Base-by-base conservation (phyloP, 2,797 vertebrate genomes). In the Macroramphosus scolopax region DNA sequence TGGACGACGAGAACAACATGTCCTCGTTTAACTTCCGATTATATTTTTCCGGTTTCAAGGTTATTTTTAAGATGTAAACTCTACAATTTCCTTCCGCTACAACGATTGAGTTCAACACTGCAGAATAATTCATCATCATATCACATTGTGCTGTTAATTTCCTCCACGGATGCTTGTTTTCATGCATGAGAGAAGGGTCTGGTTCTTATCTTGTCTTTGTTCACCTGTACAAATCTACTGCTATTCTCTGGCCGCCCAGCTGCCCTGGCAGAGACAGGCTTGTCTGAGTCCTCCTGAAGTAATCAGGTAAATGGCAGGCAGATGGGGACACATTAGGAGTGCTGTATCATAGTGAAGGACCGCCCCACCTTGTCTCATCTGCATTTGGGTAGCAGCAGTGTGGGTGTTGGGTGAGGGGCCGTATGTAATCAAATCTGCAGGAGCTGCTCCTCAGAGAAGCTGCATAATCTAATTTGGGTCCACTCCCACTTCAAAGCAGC, bases 401-500 rank as follows among this genome's bases (percentile, higher is more conserved):
- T 33, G 43, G 45, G 50, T 47, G 58, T 18, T 13, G 67, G 49
- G 32, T 31, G 59, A 51, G 63, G 48, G 52, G 51, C 43, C 9
- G 43, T 59, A 33, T 68, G 64, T 88, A 86, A 89, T 90, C 83
- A 81, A 88, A 90, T 90, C 71, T 79, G 52, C 16, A 17, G 60
- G 69, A 79, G 77, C 77, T 72, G 78, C 75, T 83, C 43, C 60
- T 74, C 45, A 25, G 63, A 83, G 75, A 81, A 68, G 58, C 64
- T 67, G 38, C 57, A 49, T 87, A 88, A 90, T 87, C 82, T 61
- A 85, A 87, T 90, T 82, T 71, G 31, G 48, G 44, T 65, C 63
- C 66, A 57, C 68, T 84, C 68, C 77, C 75, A 80, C 84, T 87
- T 87, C 82, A 88, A 89, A 83, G 82, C 68, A 71, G 68, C 79